Base-by-base conservation (phyloP, 2,797 vertebrate species). In the Alcedo atthis region DNA sequence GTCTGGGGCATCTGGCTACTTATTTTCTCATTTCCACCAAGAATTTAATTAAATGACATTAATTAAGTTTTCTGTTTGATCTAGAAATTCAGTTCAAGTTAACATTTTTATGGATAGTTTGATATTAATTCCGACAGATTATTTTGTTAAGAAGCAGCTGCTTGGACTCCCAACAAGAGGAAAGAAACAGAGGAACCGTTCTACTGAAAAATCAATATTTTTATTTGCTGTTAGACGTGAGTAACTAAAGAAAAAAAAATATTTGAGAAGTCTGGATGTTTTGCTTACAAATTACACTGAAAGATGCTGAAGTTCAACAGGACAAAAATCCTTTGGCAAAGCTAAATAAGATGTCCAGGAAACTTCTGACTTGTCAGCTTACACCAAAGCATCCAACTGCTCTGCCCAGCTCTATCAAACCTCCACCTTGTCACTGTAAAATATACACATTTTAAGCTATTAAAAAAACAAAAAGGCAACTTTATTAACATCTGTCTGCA, bases 41-140 rank as follows among this genome's bases (percentile, higher is more conserved):
- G 79, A 93, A 89, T 88, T 89, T 92, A 93, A 94, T 92, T 92
- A 96, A 92, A 64, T 87, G 81, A 57, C 42, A 89, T 83, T 82
- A 95, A 95, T 95, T 93, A 91, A 77, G 51, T 75, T 96, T 96
- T 94, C 87, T 81, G 78, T 96, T 93, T 94, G 90, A 95, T 84
- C 85, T 74, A 55, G 61, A 93, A 89, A 83, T 85, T 88, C 81
- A 57, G 64, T 66, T 87, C 57, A 71, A 80, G 76, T 94, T 84
- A 84, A 91, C 66, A 90, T 86, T 94, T 95, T 86, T 83, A 88
- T 85, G 63, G 87, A 67, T 64, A 73, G 66, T 46, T 81, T 90
- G 90, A 84, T 81, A 77, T 40, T 70, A 84, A 81, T 55, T 54
- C 89, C 84, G 64, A 83, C 59, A 93, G 71, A 86, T 68, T 8